These are phyloP conservation scores for Drosophila birchii DNA, from an alignment of 2,888 invertebrate genomes.

Conservation along the genomic window DNA sequence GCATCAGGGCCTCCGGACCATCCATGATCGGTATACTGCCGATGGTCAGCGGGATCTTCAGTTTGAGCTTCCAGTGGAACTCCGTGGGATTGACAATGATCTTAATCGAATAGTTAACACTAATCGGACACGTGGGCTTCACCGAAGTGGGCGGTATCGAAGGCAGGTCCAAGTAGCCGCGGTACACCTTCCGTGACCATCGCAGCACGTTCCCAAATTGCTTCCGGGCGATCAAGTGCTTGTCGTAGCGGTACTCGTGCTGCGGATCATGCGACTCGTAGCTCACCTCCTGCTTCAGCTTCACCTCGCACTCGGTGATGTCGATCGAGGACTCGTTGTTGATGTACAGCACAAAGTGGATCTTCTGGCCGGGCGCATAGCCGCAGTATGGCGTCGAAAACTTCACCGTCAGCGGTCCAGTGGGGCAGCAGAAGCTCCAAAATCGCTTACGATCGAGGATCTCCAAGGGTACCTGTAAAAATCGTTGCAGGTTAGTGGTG, in stretches of 20 bases:
- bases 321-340: slow-evolving; percentile 91
- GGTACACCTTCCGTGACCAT: slow-evolving; percentile 88
- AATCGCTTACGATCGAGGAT: slow-evolving; percentile 84
- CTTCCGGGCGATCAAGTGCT: slow-evolving; percentile 82
- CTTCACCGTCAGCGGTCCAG: slow-evolving; percentile 83
- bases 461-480: slow-evolving; percentile 81
- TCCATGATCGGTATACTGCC: slow-evolving; percentile 87
- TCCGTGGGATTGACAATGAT: slow-evolving; percentile 86
- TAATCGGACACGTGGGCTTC: slow-evolving; percentile 89
- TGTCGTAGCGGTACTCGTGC: slow-evolving; percentile 83
- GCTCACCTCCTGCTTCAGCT: slow-evolving; percentile 87
- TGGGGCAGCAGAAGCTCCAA: slow-evolving; percentile 84
- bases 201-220: slow-evolving; percentile 87
- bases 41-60: slow-evolving; percentile 89
- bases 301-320: slow-evolving; percentile 88
- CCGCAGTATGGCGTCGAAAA: slow-evolving; percentile 88
- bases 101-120: slow-evolving; percentile 90
- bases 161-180: slow-evolving; percentile 88
- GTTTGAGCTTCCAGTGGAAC: slow-evolving; percentile 88
- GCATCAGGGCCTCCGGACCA: slow-evolving; percentile 81
- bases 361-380: slow-evolving; percentile 91
- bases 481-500: neutral
- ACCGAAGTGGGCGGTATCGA: slow-evolving; percentile 91
- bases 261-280: slow-evolving; percentile 84
- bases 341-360: slow-evolving; percentile 89